These are phyloP conservation scores for Pachliopta kotzebuea DNA, from an alignment of 2,888 invertebrate species.

Conservation along the genomic window DNA sequence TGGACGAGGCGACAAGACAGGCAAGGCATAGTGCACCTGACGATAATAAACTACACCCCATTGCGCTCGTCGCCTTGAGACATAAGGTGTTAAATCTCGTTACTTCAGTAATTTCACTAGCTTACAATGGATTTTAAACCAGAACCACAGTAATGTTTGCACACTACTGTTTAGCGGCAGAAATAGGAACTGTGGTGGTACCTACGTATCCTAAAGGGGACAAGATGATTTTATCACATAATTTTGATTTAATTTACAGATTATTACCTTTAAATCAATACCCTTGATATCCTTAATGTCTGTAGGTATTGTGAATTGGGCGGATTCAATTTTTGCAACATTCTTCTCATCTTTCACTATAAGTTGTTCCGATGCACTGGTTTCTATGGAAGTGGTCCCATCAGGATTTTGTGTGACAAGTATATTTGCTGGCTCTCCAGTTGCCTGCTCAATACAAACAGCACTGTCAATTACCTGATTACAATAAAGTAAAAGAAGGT, in stretches of 20 bases:
- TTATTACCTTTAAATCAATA: slow-evolving; percentile 67
- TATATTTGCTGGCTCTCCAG: slow-evolving; percentile 75
- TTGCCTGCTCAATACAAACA: slow-evolving; percentile 74
- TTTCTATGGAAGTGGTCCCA: slow-evolving; percentile 76
- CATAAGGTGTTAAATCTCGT: no score
- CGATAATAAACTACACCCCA: no score
- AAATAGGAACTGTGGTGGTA: no score
- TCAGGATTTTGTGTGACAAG: slow-evolving; percentile 75
- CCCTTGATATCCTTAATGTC: slow-evolving; percentile 77
- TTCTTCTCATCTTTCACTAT: slow-evolving; percentile 81
- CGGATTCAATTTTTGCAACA: slow-evolving; percentile 57
- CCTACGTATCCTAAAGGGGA: no score
- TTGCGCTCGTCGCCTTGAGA: no score
- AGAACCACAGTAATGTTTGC: no score
- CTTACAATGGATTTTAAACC: no score
- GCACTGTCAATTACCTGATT: slow-evolving; percentile 74
- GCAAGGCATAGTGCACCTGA: no score
- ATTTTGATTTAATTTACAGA: not conserved
- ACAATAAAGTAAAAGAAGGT: not conserved
- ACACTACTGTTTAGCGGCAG: no score
- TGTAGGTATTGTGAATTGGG: slow-evolving; percentile 72
- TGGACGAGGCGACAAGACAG: no score
- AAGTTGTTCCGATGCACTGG: slow-evolving; percentile 64
- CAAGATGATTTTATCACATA: no score
- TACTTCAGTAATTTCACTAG: no score